A percentile compares a stretch with the other conserved stretches of the same genome.
Evolutionary conservation across 1,140 invertebrate species (phyloP).

Genomic region (Drosophila varians): DNA sequence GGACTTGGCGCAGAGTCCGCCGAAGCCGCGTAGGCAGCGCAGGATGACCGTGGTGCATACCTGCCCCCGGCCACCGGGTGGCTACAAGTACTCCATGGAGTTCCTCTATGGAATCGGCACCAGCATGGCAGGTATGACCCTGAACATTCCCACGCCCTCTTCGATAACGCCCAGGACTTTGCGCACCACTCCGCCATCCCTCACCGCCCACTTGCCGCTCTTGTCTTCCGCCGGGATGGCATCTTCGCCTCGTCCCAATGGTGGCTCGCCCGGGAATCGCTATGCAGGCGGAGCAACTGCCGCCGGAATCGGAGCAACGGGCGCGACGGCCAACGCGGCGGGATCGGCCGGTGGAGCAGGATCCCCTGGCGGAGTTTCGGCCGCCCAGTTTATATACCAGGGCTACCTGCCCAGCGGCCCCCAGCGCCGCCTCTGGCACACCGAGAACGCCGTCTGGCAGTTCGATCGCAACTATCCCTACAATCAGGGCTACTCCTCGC

Average conservation of each 20-base stretch:
- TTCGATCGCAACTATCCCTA: constrained; percentile 72
- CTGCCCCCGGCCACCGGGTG: constrained; percentile 60
- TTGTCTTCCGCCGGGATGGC: constrained; percentile 11
- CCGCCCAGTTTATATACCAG: constrained; percentile 52
- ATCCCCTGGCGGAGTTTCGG: constrained; percentile 4
- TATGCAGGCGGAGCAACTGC: constrained; percentile 24
- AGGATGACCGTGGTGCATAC: constrained; percentile 35
- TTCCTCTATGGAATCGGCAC: constrained; percentile 65
- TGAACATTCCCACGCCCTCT: constrained; percentile 57
- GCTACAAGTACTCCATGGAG: constrained; percentile 70
- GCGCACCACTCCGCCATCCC: constrained; percentile 39
- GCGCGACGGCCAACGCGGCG: constrained; percentile 4
- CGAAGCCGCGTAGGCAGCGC: constrained; percentile 15
- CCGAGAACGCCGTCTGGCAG: constrained; percentile 66
- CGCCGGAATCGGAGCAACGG: constrained; percentile 5
- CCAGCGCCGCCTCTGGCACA: constrained; percentile 66
- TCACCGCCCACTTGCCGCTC: constrained; percentile 19
- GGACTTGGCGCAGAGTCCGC: constrained; percentile 8
- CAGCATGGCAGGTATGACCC: constrained; percentile 48
- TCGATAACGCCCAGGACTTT: constrained; percentile 61
- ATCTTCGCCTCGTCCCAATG: constrained; percentile 9
- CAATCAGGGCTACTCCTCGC: constrained; percentile 56
- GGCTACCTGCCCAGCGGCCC: constrained; percentile 44
- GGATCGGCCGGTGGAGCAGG: background rate
- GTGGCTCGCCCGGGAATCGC: constrained; percentile 11